Conservation (phyloP, 1,140 invertebrate species). For the Chrysopa pallens region DNA sequence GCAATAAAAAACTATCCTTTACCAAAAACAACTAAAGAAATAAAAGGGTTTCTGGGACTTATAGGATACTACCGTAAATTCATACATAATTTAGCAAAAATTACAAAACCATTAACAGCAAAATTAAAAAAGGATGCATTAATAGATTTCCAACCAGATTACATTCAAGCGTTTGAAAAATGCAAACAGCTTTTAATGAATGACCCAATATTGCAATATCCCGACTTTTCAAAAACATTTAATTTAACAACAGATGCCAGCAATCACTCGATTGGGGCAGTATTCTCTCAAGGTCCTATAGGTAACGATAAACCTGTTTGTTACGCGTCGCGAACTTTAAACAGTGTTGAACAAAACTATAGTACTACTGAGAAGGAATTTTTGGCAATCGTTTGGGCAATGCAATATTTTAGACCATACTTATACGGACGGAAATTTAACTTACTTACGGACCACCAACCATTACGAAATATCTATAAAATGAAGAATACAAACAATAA, state of each 20-base stretch:
- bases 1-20: slow-evolving; percentile 5
- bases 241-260: slow-evolving; percentile 18
- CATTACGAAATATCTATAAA: slow-evolving; percentile 9
- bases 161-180: slow-evolving; percentile 6
- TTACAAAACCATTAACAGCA: slow-evolving; percentile 10
- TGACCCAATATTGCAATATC: slow-evolving; percentile 14
- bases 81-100: slow-evolving; percentile 10
- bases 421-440: slow-evolving; percentile 14
- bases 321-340: slow-evolving; percentile 12
- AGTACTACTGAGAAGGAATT: slow-evolving; percentile 14
- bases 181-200: slow-evolving; percentile 8
- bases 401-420: slow-evolving; percentile 21
- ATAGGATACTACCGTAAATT: slow-evolving; percentile 11
- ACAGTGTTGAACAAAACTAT: slow-evolving; percentile 11
- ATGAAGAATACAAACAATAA: too few relatives aligned
- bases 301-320: slow-evolving; percentile 10
- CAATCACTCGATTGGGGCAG: slow-evolving; percentile 17
- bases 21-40: slow-evolving; percentile 6
- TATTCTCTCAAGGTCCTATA: slow-evolving; percentile 11
- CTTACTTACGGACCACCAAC: slow-evolving; percentile 17
- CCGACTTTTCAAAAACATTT: slow-evolving; percentile 17
- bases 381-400: slow-evolving; percentile 19
- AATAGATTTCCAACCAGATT: slow-evolving; percentile 6
- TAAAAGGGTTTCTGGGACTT: slow-evolving; percentile 7
- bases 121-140: slow-evolving; percentile 8